Conservation (phyloP, 2,113 vertebrate genomes). For the Xenopus borealis region DNA sequence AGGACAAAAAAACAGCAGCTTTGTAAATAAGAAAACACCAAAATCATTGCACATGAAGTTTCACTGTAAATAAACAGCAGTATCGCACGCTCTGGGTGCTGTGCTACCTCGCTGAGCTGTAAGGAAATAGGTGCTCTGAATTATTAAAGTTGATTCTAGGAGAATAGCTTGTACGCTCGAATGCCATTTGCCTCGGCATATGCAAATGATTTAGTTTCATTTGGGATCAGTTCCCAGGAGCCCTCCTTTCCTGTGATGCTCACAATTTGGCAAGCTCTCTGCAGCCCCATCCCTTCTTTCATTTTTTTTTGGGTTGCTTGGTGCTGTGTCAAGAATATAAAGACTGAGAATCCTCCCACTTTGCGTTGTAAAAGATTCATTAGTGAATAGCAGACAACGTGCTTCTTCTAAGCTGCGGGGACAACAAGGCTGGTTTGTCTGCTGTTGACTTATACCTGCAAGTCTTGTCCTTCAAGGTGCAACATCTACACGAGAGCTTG, state of each 20-base stretch:
- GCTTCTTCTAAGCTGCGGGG: too few relatives aligned
- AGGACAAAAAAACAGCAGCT: too few relatives aligned
- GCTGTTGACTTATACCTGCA: neutral
- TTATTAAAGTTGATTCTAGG: conserved; percentile 74
- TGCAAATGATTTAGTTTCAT: conserved; percentile 82
- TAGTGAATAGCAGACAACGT: conserved; percentile 38
- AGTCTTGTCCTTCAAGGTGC: neutral
- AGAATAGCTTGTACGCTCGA: conserved; percentile 63
- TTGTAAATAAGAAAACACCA: too few relatives aligned
- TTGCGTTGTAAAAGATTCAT: conserved; percentile 24
- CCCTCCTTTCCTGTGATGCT: conserved; percentile 70
- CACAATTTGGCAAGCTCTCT: conserved; percentile 68
- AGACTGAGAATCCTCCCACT: conserved; percentile 36
- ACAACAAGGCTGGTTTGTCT: neutral
- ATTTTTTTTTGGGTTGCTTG: conserved; percentile 33
- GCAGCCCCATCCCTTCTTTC: conserved; percentile 41
- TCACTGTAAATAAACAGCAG: conserved; percentile 37
- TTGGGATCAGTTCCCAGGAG: conserved; percentile 79
- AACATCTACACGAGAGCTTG: neutral
- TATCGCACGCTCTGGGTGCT: conserved; percentile 5
- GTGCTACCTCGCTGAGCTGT: conserved; percentile 50
- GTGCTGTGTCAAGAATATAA: conserved; percentile 51
- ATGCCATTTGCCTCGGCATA: conserved; percentile 73
- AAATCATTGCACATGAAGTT: conserved; percentile 21
- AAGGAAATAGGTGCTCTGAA: conserved; percentile 70